phyloP scores from a whole-genome alignment of 2,888 invertebrate genomes.

The Acanthosoma haemorrhoidale region DNA sequence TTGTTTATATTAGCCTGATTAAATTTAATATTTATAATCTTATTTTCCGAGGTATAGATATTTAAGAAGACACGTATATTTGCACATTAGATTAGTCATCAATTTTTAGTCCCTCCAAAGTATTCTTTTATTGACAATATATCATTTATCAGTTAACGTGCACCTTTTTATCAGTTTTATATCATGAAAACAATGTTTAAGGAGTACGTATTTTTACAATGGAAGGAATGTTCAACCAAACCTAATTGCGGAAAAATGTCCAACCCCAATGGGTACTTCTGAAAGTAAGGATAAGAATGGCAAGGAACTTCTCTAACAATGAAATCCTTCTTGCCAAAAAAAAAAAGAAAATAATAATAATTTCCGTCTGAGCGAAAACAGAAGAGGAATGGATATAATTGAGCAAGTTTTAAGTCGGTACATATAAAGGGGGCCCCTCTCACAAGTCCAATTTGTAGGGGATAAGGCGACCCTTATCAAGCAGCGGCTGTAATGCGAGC shows the following conservation, averaged over 20 bases:
- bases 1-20: too few relatives aligned
- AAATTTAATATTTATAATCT: too few relatives aligned
- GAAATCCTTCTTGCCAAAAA: neutral
- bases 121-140: too few relatives aligned
- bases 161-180: too few relatives aligned
- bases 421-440: neutral
- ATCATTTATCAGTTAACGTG: too few relatives aligned
- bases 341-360: too few relatives aligned
- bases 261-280: neutral
- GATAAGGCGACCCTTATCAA: neutral
- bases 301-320: neutral
- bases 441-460: neutral
- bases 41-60: too few relatives aligned
- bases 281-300: neutral
- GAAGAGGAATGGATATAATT: neutral
- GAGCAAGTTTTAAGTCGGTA: conserved; percentile 1
- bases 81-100: too few relatives aligned
- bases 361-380: neutral
- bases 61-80: too few relatives aligned
- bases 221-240: neutral
- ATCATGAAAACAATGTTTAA: too few relatives aligned
- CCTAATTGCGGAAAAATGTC: neutral
- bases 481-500: neutral
- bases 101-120: too few relatives aligned
- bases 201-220: too few relatives aligned